Evolutionary conservation across 2,888 invertebrate genomes (phyloP).

Genomic region (Coenonympha arcania): DNA sequence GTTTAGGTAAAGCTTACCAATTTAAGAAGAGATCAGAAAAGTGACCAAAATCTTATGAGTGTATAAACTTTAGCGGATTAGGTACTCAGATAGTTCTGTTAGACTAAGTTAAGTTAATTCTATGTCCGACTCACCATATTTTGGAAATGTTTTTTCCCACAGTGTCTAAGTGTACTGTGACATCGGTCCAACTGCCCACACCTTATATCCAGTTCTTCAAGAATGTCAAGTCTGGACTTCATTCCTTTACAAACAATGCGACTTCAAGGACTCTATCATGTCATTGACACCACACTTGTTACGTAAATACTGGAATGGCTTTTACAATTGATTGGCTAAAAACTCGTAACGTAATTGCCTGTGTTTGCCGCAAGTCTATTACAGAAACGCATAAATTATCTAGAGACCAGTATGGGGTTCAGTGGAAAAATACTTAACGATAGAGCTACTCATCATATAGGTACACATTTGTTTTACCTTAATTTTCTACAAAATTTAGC

Average conservation of each 20-base stretch:
- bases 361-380: conserved; percentile 6
- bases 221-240: conserved; percentile 67
- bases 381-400: conserved; percentile 13
- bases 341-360: conserved; percentile 18
- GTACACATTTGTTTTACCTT: too few species aligned
- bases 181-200: conserved; percentile 50
- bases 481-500: too few species aligned
- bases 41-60: too few species aligned
- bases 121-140: conserved; percentile 50
- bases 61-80: neutral
- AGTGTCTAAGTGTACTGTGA: conserved; percentile 52
- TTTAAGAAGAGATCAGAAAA: too few species aligned
- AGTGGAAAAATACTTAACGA: neutral
- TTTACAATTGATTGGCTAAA: conserved; percentile 18
- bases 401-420: neutral
- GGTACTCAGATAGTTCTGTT: neutral
- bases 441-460: neutral
- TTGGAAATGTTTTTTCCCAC: conserved; percentile 48
- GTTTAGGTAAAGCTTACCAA: too few species aligned
- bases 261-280: conserved; percentile 48
- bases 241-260: conserved; percentile 58
- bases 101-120: neutral
- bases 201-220: conserved; percentile 68
- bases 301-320: conserved; percentile 24
- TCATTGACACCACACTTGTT: conserved; percentile 50